A percentile compares a stretch with the other conserved stretches of the same genome.
Conservation (phyloP, 2,113 vertebrate genomes). For the Stictonetta naevosa region DNA sequence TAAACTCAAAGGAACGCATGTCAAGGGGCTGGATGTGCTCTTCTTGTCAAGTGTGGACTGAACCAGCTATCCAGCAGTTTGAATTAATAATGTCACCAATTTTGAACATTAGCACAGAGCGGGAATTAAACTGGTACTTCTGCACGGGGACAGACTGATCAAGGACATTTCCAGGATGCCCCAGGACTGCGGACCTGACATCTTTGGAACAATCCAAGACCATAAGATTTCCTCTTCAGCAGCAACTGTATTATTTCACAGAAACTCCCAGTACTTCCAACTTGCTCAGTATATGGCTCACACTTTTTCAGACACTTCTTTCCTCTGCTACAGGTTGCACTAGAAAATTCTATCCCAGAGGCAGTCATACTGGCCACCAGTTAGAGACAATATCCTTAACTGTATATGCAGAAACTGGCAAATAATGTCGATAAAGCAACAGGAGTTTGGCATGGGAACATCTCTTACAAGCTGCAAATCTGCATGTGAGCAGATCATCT, state of each 20-base stretch:
- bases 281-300: background rate
- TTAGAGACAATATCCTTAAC: conserved; percentile 1
- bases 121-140: background rate
- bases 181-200: background rate
- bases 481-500: background rate
- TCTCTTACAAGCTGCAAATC: background rate
- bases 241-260: background rate
- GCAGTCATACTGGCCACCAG: background rate
- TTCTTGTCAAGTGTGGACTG: background rate
- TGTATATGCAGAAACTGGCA: background rate
- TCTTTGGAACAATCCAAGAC: background rate
- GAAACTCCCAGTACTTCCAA: background rate
- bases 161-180: background rate
- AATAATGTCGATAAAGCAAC: conserved; percentile 22
- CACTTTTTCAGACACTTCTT: background rate
- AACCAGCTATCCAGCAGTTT: background rate
- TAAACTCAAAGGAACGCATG: background rate
- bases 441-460: background rate
- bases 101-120: background rate
- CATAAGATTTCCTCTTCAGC: background rate
- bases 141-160: background rate
- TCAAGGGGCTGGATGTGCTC: background rate
- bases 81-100: background rate
- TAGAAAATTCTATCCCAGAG: background rate
- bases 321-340: background rate